Evolutionary conservation across 30 jellyfish, hydroid and myxozoan genomes (phyloP), one percentile per base, ranked within the genome.

Genomic region (Mastigias papua): DNA sequence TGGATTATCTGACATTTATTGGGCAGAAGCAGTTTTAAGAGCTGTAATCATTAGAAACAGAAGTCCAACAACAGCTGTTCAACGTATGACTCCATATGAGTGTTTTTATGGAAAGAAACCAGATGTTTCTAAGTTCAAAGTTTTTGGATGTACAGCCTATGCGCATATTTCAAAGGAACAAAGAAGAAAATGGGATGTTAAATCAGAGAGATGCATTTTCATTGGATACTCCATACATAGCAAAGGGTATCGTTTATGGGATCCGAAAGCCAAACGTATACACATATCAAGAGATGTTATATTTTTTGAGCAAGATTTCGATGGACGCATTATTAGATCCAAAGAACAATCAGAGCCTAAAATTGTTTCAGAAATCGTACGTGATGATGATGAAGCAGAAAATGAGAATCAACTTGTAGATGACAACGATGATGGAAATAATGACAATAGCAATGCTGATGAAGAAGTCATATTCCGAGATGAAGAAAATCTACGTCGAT

Each of bases 171-270:
- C 88, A 54, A 27, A 48, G 1, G 88, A 77, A 33, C 9, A 17
- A n/a, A 51, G 82, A 22, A 77, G 54, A 32, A 51, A 77, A 77
- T 77, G 76, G 88, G 82, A 77, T 77, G 82, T 81, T 49, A 77
- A 32, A 50, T 77, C 81, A n/a, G n/a, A 8, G 25, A 23, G 54
- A 58, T 20, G 29, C 21, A n/a, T n/a, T n/a, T n/a, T n/a, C n/a
- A n/a, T n/a, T n/a, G n/a, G n/a, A n/a, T n/a, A n/a, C n/a, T n/a
- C n/a, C n/a, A n/a, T n/a, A n/a, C n/a, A n/a, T n/a, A n/a, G n/a
- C n/a, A n/a, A n/a, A n/a, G n/a, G n/a, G n/a, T n/a, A n/a, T n/a
- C n/a, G n/a, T n/a, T n/a, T n/a, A n/a, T n/a, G n/a, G n/a, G n/a
- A n/a, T n/a, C n/a, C n/a, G n/a, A n/a, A n/a, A n/a, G n/a, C n/a